phyloP scores from a whole-genome alignment of 2,113 vertebrate species.

The Eurystomus gularis region DNA sequence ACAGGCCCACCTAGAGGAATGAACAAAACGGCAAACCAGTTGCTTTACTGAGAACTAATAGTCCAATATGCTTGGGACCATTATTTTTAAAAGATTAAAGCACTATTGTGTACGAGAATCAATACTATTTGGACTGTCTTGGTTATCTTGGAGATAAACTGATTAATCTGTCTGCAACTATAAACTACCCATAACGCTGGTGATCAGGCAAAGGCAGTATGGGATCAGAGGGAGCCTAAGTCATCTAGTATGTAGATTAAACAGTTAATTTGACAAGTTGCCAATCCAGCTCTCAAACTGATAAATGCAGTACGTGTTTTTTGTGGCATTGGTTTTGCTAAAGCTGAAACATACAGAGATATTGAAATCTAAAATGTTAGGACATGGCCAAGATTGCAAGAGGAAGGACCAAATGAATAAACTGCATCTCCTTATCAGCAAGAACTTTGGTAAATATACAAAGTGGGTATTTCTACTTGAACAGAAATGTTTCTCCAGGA shows the following conservation, averaged over 20 bases:
- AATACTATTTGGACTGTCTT: neutral
- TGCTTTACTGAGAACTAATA: neutral
- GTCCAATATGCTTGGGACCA: neutral
- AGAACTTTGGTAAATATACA: neutral
- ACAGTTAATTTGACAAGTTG: neutral
- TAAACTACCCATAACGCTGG: neutral
- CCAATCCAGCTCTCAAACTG: neutral
- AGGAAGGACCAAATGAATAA: neutral
- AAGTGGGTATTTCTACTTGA: neutral
- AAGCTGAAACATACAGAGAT: neutral
- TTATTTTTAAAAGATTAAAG: neutral
- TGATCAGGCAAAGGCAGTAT: neutral
- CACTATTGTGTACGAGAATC: neutral
- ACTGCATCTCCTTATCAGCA: neutral
- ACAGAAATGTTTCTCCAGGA: neutral
- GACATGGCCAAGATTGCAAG: neutral
- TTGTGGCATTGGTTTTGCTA: neutral
- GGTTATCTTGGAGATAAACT: neutral
- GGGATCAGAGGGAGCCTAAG: neutral
- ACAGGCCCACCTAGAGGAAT: neutral
- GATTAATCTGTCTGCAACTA: neutral
- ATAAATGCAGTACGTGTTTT: neutral
- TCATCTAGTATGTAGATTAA: neutral
- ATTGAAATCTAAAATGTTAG: neutral
- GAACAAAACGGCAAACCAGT: neutral